phyloP scores from a whole-genome alignment of 2,113 vertebrate genomes.

The Motacilla tschutschensis region DNA sequence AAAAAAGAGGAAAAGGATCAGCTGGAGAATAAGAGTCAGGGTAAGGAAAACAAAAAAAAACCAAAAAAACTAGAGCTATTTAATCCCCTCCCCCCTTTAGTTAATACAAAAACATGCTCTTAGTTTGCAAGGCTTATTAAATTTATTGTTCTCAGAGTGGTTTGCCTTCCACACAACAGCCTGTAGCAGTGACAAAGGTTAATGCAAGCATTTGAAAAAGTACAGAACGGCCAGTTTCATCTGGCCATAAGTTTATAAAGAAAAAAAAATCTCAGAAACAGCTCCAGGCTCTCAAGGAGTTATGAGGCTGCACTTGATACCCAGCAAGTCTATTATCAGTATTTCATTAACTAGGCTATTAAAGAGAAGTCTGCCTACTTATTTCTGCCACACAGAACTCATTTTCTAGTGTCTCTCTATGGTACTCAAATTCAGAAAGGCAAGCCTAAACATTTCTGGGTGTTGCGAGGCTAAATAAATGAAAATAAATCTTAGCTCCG shows the following conservation, averaged over 20 bases:
- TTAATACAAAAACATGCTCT: slow-evolving; percentile 6
- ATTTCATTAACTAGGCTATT: slow-evolving; percentile 46
- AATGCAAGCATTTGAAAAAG: background rate
- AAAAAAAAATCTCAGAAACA: background rate
- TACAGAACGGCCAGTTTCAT: background rate
- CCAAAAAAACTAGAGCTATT: background rate
- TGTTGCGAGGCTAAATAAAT: background rate
- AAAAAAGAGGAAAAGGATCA: background rate
- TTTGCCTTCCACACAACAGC: background rate
- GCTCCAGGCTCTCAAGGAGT: slow-evolving; percentile 25
- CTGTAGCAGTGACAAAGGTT: slow-evolving; percentile 10
- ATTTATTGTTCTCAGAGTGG: background rate
- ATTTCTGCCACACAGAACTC: background rate
- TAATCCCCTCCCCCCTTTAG: background rate
- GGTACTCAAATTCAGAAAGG: background rate
- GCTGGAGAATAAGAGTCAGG: background rate
- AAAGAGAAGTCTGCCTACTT: background rate
- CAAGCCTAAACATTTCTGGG: background rate
- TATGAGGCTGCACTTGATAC: background rate
- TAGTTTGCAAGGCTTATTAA: slow-evolving; percentile 31
- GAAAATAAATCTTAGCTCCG: background rate
- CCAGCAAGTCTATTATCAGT: slow-evolving; percentile 13
- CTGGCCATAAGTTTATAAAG: background rate
- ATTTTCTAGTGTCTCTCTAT: background rate
- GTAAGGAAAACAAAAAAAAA: background rate